Evolutionary conservation across 2,888 invertebrate genomes (phyloP).

Genomic region (Pterostichus niger): DNA sequence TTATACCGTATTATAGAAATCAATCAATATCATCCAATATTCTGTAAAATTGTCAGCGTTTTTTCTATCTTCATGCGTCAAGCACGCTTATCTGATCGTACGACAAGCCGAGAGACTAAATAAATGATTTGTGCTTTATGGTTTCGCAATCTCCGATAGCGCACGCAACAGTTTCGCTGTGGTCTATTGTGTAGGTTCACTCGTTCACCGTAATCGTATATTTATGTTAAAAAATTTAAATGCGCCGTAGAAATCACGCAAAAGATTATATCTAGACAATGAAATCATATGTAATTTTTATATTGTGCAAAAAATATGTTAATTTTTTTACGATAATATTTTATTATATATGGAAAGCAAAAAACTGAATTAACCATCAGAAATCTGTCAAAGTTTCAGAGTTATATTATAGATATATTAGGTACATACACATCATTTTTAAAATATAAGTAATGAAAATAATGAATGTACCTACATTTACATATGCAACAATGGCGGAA

Average conservation of each 20-base stretch:
- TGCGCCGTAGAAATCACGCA: slow-evolving; percentile 44
- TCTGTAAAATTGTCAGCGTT: not conserved
- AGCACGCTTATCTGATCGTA: not conserved
- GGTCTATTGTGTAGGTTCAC: slow-evolving; percentile 8
- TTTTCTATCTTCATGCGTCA: slow-evolving; percentile 17
- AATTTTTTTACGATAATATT: slow-evolving; percentile 29
- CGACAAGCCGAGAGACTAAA: slow-evolving; percentile 17
- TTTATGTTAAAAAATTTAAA: slow-evolving; percentile 60
- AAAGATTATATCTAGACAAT: slow-evolving; percentile 52
- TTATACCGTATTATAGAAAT: no score
- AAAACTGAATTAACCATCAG: not conserved
- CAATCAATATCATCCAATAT: not conserved
- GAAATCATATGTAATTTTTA: slow-evolving; percentile 50
- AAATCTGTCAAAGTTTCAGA: no score
- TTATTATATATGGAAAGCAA: not conserved
- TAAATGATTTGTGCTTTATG: slow-evolving; percentile 48
- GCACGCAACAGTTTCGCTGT: slow-evolving; percentile 39
- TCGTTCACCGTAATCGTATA: slow-evolving; percentile 51
- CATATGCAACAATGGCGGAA: no score
- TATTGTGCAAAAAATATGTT: slow-evolving; percentile 40
- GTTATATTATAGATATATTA: no score
- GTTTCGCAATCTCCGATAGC: not conserved
- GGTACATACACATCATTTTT: no score
- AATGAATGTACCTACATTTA: no score
- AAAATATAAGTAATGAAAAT: no score